A percentile compares a stretch with the other conserved stretches of the same genome.
Conservation (phyloP, 2,888 invertebrate species). For the Fragum fragum region DNA sequence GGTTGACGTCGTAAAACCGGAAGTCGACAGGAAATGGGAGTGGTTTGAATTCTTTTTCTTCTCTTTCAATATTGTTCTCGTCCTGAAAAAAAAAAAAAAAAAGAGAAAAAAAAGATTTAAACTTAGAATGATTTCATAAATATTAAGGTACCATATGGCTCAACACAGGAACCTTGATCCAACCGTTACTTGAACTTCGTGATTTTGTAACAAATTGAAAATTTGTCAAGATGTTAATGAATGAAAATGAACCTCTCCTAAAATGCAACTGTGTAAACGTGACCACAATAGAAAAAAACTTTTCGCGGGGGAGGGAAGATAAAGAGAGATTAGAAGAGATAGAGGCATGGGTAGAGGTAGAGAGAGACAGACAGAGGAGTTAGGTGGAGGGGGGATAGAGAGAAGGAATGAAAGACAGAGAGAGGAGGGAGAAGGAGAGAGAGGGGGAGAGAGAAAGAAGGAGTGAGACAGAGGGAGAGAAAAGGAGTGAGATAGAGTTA, state of each 20-base stretch:
- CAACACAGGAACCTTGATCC: no score
- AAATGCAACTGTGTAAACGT: not conserved
- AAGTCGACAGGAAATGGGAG: constrained; percentile 51
- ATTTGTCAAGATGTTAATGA: not conserved
- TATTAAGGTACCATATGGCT: no score
- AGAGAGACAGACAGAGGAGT: not conserved
- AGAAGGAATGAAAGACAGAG: no score
- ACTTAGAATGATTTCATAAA: no score
- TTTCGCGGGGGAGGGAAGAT: not conserved
- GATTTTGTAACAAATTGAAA: not conserved
- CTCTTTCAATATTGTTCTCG: not conserved
- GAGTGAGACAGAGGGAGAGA: no score
- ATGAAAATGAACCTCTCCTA: not conserved
- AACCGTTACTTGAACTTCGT: not conserved
- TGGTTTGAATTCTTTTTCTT: constrained; percentile 33
- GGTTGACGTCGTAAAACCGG: constrained; percentile 41
- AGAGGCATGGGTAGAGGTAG: not conserved
- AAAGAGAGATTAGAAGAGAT: not conserved
- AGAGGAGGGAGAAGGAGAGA: not conserved
- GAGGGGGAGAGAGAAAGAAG: not conserved
- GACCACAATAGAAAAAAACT: not conserved
- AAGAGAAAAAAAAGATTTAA: no score
- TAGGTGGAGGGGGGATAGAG: no score
- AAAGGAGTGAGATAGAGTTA: not conserved
- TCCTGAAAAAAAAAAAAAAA: not conserved